Base-by-base conservation (phyloP, 2,113 vertebrate genomes). In the Pristiophorus japonicus region DNA sequence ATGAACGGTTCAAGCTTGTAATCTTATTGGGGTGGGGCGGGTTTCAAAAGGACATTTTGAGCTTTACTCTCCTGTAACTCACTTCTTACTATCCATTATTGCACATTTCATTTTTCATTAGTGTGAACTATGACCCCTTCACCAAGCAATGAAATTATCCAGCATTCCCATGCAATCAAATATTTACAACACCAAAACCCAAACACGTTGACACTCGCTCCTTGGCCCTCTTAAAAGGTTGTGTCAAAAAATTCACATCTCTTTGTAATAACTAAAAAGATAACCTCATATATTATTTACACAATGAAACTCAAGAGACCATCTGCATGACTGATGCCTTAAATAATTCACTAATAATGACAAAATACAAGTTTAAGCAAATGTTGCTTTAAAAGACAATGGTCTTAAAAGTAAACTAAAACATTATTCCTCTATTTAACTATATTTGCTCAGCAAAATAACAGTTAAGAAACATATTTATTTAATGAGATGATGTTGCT, bases 261-360 rank as follows among this genome's bases (percentile, higher is more conserved):
- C 66, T 66, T 94, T 94, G 66, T 30, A 47, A 70, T 93, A 73
- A 94, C 34, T 55, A 70, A 51, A 51, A 94, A 73, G 12, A 94
- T 67, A 45, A 65, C 7, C 65, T n/a, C 42, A 66, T 94, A 30
- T 45, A 70, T 94, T 94, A 94, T 94, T 70, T 30, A 94, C 66
- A 14, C 11, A 7, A 5, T 51, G 66, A 73, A 94, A 51, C 38
- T 67, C 42, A 70, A 47, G 65, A 47, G 38, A 18, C 38, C 27
- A 70, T 67, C 93, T 94, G 45, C 42, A 51, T 73, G 14, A 51
- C 34, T 51, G 24, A 70, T 70, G 27, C n/a, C 65, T 70, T 94
- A 51, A 94, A 94, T 94, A 70, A 94, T 94, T 92, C 90, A 65
- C 14, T 10, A 47, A 42, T 70, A 94, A 94, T 94, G 5, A 70